These are phyloP conservation scores for Bryconaethiops microstoma DNA, from an alignment of 2,797 vertebrate species.

Conservation along the genomic window DNA sequence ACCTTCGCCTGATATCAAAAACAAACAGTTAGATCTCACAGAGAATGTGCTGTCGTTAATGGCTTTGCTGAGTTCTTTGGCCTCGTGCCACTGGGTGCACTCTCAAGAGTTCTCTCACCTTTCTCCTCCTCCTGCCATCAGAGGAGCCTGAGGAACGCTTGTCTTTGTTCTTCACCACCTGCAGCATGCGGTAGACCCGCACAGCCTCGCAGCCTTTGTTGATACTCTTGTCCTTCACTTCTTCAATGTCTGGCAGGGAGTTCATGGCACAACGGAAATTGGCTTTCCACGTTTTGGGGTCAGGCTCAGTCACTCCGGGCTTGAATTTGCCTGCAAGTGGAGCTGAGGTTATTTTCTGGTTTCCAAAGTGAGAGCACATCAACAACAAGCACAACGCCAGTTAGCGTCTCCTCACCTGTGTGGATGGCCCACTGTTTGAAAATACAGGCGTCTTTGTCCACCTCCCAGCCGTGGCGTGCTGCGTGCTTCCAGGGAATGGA, in stretches of 20 bases:
- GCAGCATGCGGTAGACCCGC: slow-evolving; percentile 92
- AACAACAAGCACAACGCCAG: background rate
- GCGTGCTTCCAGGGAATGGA: slow-evolving; percentile 97
- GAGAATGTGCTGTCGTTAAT: background rate
- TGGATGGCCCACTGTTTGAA: slow-evolving; percentile 96
- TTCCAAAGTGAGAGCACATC: background rate
- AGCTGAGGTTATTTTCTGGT: background rate
- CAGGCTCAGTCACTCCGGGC: slow-evolving; percentile 77
- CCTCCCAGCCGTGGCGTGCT: slow-evolving; percentile 94
- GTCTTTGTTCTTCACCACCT: slow-evolving; percentile 75
- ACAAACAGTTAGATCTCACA: background rate
- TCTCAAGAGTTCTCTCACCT: slow-evolving; percentile 79
- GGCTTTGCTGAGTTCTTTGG: background rate
- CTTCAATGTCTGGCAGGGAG: slow-evolving; percentile 92
- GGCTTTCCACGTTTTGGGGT: slow-evolving; percentile 98
- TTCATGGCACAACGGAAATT: slow-evolving; percentile 99
- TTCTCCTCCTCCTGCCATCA: slow-evolving; percentile 39
- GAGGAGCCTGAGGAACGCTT: slow-evolving; percentile 46
- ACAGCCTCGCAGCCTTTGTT: slow-evolving; percentile 92
- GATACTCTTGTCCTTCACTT: slow-evolving; percentile 91
- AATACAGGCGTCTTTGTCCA: slow-evolving; percentile 91
- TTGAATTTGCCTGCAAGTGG: slow-evolving; percentile 84
- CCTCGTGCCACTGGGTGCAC: background rate
- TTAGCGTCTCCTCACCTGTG: slow-evolving; percentile 81
- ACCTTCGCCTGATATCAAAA: slow-evolving; percentile 51